Conservation (phyloP, 30 jellyfish, hydroid and myxozoan species). For the Sanderia malayensis region DNA sequence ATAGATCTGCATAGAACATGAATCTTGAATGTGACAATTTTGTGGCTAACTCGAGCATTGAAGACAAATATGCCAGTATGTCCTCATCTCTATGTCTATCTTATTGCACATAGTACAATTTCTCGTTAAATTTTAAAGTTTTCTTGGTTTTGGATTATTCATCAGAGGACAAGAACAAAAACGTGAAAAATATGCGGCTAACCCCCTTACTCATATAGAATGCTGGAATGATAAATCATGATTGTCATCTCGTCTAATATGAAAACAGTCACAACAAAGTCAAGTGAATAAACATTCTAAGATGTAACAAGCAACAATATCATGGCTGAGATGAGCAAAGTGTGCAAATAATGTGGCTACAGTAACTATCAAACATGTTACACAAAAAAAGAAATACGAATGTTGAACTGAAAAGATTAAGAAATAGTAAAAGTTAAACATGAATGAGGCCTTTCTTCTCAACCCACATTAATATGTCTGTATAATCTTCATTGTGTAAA, state of each 20-base stretch:
- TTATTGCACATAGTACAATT: conserved; percentile 1
- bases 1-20: not conserved
- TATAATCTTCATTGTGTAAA: conserved; percentile 7
- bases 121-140: not conserved
- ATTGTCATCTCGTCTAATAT: conserved; percentile 1
- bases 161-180: conserved; percentile 2
- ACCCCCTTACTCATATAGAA: conserved; percentile 1
- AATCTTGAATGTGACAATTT: conserved; percentile 1
- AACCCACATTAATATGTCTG: conserved; percentile 7
- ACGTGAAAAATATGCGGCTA: conserved; percentile 4
- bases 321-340: conserved; percentile 5
- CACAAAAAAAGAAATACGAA: not conserved
- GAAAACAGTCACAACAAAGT: conserved; percentile 2
- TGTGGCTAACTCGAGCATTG: conserved; percentile 4
- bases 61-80: not conserved
- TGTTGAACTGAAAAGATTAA: not conserved
- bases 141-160: conserved; percentile 1
- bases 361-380: conserved; percentile 1
- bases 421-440: not conserved
- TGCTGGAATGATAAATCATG: not conserved
- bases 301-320: not conserved
- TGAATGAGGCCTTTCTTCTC: conserved; percentile 8
- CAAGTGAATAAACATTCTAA: not conserved
- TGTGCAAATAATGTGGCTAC: conserved; percentile 3
- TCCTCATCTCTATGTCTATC: conserved; percentile 3